phyloP scores from a whole-genome alignment of 1,140 invertebrate genomes.

The Brachionus asplanchnoidis region DNA sequence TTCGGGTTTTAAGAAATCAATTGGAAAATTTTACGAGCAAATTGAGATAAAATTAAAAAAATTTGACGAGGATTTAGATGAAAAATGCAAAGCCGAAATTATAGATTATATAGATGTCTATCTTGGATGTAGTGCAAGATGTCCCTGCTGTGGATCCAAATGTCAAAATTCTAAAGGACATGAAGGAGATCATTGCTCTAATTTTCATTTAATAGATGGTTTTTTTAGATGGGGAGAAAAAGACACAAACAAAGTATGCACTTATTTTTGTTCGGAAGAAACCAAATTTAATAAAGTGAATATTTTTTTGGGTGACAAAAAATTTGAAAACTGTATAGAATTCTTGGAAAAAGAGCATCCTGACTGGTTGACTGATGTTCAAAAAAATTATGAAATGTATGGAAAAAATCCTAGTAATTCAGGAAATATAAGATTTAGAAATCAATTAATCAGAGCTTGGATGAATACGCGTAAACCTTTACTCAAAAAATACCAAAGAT shows the following conservation, averaged over 20 bases:
- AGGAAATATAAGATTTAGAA: not conserved
- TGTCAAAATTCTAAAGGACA: slow-evolving; percentile 14
- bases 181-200: not conserved
- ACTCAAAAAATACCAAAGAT: not conserved
- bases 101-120: not conserved
- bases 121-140: not conserved
- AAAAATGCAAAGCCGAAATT: not conserved
- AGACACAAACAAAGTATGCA: not conserved
- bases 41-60: not conserved
- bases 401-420: too few relatives aligned
- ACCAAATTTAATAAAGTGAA: not conserved
- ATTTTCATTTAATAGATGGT: not conserved
- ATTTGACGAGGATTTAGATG: not conserved
- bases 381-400: not conserved
- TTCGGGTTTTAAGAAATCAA: not conserved
- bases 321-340: not conserved
- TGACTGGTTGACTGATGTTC: not conserved
- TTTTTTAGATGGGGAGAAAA: not conserved
- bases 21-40: not conserved
- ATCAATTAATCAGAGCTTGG: not conserved
- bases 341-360: not conserved
- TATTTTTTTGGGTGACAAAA: not conserved
- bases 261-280: not conserved
- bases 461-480: not conserved
- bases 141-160: too few relatives aligned